phyloP scores from a whole-genome alignment of 2,888 invertebrate species.

The Troides helena region DNA sequence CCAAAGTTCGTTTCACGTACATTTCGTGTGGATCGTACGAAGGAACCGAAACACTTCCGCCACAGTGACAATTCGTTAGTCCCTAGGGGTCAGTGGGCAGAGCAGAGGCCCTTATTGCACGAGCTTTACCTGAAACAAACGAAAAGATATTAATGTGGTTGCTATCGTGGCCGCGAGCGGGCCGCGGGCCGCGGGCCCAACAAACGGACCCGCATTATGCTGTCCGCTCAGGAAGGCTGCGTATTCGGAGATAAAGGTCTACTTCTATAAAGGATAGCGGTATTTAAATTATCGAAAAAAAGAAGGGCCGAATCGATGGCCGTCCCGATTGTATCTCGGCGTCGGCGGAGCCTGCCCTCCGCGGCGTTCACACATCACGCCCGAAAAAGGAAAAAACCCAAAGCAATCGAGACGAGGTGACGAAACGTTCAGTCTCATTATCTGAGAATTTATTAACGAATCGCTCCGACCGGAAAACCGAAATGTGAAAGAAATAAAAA shows the following conservation, averaged over 20 bases:
- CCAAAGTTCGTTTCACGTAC: constrained; percentile 44
- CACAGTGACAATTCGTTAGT: constrained; percentile 59
- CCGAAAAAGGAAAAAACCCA: constrained; percentile 68
- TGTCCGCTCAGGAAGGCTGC: constrained; percentile 17
- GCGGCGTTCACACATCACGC: constrained; percentile 75
- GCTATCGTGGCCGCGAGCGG: background rate
- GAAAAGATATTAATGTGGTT: background rate
- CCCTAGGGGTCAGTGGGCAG: constrained; percentile 48
- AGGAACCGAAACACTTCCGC: constrained; percentile 62
- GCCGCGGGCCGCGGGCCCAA: background rate
- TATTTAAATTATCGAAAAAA: constrained; percentile 74
- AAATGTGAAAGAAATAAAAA: constrained; percentile 80
- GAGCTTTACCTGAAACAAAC: constrained; percentile 72
- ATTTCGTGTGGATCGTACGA: constrained; percentile 41
- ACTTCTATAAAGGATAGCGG: constrained; percentile 66
- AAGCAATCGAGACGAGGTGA: constrained; percentile 80
- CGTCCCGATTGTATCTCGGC: constrained; percentile 68
- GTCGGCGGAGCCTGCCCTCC: constrained; percentile 56
- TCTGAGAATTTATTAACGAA: constrained; percentile 81
- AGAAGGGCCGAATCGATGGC: constrained; percentile 64
- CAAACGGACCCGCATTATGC: constrained; percentile 9
- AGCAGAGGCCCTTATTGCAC: constrained; percentile 66
- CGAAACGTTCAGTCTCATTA: constrained; percentile 81
- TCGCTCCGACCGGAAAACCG: constrained; percentile 78
- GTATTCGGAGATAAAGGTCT: constrained; percentile 46